Percentiles rank a stretch among this genome's conserved stretches.
Evolutionary conservation across 2,797 vertebrate genomes (phyloP).

Genomic region (Pseudochaenichthys georgianus): DNA sequence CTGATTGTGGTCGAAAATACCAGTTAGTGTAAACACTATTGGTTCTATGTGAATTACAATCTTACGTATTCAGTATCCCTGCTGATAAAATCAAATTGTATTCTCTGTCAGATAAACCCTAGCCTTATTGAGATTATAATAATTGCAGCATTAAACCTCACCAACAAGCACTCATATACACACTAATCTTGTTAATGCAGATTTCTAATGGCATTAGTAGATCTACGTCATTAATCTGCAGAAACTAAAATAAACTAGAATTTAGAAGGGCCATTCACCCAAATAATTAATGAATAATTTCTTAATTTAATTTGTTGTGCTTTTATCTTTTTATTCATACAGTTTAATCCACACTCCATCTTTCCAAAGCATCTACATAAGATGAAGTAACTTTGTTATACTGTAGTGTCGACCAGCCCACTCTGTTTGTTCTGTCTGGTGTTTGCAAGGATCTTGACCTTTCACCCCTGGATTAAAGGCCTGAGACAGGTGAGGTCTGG

Average conservation of each 20-base stretch:
- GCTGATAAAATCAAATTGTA: slow-evolving; percentile 32
- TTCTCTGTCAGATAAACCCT: slow-evolving; percentile 15
- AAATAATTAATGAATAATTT: slow-evolving; percentile 55
- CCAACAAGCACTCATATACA: slow-evolving; percentile 22
- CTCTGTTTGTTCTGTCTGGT: slow-evolving; percentile 37
- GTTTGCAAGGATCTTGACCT: slow-evolving; percentile 63
- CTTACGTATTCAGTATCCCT: background rate
- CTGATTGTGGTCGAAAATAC: background rate
- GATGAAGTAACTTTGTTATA: background rate
- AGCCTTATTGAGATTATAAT: slow-evolving; percentile 21
- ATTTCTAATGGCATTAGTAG: slow-evolving; percentile 75
- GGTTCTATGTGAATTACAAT: background rate
- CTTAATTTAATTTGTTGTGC: slow-evolving; percentile 16
- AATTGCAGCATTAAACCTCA: slow-evolving; percentile 30
- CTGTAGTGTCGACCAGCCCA: slow-evolving; percentile 4
- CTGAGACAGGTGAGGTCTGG: slow-evolving; percentile 31
- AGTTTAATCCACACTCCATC: slow-evolving; percentile 11
- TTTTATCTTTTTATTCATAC: slow-evolving; percentile 55
- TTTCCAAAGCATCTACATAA: slow-evolving; percentile 1
- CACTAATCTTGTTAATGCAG: slow-evolving; percentile 29
- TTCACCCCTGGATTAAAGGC: slow-evolving; percentile 57
- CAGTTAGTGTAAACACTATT: background rate
- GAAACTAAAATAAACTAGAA: slow-evolving; percentile 54
- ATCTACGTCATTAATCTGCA: slow-evolving; percentile 78
- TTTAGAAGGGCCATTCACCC: slow-evolving; percentile 53